A percentile compares a stretch with the other conserved stretches of the same genome.
phyloP scores from a whole-genome alignment of 1,140 invertebrate species.

The Camponotus pennsylvanicus region DNA sequence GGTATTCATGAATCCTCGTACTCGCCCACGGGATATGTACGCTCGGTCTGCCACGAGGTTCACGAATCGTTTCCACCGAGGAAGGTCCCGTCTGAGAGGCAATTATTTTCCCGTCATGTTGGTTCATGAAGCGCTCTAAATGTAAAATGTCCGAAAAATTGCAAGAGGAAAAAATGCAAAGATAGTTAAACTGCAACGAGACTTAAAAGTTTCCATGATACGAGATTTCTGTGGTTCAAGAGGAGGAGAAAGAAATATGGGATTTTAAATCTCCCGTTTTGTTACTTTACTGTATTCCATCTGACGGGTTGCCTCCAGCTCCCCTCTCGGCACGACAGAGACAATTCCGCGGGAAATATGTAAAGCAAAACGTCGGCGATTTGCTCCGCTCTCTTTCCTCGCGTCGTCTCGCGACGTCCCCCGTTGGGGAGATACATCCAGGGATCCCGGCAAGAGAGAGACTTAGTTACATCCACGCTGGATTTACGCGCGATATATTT shows the following conservation, averaged over 20 bases:
- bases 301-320: conserved; percentile 28
- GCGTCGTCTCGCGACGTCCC: conserved; percentile 14
- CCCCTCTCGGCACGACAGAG: conserved; percentile 56
- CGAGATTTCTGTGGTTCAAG: too few relatives aligned
- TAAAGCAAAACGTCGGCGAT: conserved; percentile 84
- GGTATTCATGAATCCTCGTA: conserved; percentile 83
- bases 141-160: conserved; percentile 19
- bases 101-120: neutral
- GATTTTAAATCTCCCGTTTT: conserved; percentile 52
- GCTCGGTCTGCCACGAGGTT: conserved; percentile 64
- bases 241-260: conserved; percentile 42
- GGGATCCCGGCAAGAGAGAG: conserved; percentile 36
- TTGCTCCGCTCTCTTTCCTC: conserved; percentile 77
- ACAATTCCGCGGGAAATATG: conserved; percentile 81
- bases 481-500: conserved; percentile 86
- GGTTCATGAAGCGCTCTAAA: neutral
- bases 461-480: conserved; percentile 78
- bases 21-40: conserved; percentile 77
- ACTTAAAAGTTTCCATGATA: neutral
- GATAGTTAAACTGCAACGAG: neutral
- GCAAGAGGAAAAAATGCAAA: neutral
- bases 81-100: neutral
- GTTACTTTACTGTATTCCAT: neutral
- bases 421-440: conserved; percentile 45
- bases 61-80: neutral